Evolutionary conservation across 2,113 vertebrate species (phyloP).

Genomic region (Hemicordylus capensis): DNA sequence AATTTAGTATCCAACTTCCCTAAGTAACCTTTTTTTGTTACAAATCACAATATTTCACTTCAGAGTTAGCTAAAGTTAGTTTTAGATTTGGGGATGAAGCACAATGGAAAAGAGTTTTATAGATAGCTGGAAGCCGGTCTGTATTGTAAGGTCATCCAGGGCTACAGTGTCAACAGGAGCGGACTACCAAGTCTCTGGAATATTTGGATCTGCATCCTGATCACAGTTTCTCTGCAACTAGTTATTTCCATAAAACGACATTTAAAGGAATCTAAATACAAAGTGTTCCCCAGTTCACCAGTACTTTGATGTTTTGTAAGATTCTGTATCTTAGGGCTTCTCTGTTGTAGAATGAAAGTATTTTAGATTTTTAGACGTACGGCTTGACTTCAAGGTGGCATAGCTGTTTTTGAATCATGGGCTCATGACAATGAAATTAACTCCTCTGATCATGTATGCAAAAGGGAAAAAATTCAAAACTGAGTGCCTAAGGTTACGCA

Average conservation of each 20-base stretch:
- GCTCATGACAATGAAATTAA: not conserved
- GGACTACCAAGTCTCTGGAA: slow-evolving; percentile 10
- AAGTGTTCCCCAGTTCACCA: not conserved
- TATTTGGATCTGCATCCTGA: not conserved
- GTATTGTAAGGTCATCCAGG: not conserved
- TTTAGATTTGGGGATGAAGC: slow-evolving; percentile 14
- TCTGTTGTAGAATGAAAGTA: slow-evolving; percentile 24
- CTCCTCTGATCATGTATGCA: slow-evolving; percentile 27
- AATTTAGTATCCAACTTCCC: slow-evolving; percentile 50
- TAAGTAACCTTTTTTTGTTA: slow-evolving; percentile 41
- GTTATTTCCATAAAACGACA: slow-evolving; percentile 5
- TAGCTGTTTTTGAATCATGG: slow-evolving; percentile 26
- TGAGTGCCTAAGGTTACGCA: slow-evolving; percentile 33
- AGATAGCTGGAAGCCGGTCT: accelerated
- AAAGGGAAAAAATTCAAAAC: slow-evolving; percentile 24
- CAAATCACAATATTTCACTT: slow-evolving; percentile 65
- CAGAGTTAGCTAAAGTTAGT: slow-evolving; percentile 38
- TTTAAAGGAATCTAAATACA: slow-evolving; percentile 29
- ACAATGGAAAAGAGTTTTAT: slow-evolving; percentile 18
- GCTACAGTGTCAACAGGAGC: not conserved
- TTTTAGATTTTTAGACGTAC: slow-evolving; percentile 20
- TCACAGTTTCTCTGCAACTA: slow-evolving; percentile 7
- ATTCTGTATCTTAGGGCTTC: slow-evolving; percentile 40
- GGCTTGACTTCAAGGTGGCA: slow-evolving; percentile 16
- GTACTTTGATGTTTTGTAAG: slow-evolving; percentile 49